These are phyloP conservation scores for Pyrrhia umbra DNA, from an alignment of 2,888 invertebrate species.

Conservation along the genomic window DNA sequence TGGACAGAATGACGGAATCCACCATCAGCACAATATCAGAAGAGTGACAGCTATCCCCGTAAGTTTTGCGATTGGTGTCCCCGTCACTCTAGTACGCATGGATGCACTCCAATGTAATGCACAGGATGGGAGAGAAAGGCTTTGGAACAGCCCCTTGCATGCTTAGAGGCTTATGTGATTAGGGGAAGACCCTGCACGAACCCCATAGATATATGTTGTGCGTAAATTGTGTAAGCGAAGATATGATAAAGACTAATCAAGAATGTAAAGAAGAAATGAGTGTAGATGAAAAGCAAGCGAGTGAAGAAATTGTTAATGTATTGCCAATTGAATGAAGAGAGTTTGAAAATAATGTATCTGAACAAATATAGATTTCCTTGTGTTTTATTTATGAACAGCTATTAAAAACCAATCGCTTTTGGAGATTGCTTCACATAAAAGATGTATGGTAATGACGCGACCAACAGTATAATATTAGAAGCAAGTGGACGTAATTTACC, in stretches of 20 bases:
- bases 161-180: slow-evolving; percentile 88
- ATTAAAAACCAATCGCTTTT: slow-evolving; percentile 9
- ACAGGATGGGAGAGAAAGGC: slow-evolving; percentile 78
- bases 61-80: slow-evolving; percentile 85
- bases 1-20: slow-evolving; percentile 77
- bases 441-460: slow-evolving; percentile 20
- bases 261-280: slow-evolving; percentile 54
- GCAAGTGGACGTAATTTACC: slow-evolving; percentile 26
- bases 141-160: slow-evolving; percentile 88
- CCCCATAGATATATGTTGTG: slow-evolving; percentile 82
- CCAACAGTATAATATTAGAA: slow-evolving; percentile 10
- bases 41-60: slow-evolving; percentile 87
- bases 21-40: slow-evolving; percentile 72
- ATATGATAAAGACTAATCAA: slow-evolving; percentile 48
- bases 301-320: slow-evolving; percentile 37
- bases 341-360: slow-evolving; percentile 21
- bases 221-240: slow-evolving; percentile 64
- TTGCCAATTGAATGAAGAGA: slow-evolving; percentile 16
- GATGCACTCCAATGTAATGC: slow-evolving; percentile 81
- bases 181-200: slow-evolving; percentile 84
- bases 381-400: slow-evolving; percentile 11
- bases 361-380: slow-evolving; percentile 18
- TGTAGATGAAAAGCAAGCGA: slow-evolving; percentile 49
- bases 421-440: slow-evolving; percentile 27
- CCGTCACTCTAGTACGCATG: slow-evolving; percentile 87